phyloP scores from a whole-genome alignment of 1,140 invertebrate species.

The Drosophila quadrilineata region DNA sequence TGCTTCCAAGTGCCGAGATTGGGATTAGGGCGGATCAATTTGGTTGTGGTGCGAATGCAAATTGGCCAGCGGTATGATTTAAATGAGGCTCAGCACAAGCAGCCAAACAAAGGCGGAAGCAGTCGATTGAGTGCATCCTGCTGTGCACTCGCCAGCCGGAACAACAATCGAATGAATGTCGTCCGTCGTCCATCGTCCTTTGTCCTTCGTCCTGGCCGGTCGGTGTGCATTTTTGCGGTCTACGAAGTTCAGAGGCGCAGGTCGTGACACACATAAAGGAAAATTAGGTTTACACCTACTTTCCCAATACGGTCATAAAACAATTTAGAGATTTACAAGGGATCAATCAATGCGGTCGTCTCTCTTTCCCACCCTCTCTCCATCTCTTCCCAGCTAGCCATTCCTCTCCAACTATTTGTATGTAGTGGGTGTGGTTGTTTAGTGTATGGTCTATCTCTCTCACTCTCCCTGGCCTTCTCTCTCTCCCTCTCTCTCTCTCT shows the following conservation, averaged over 20 bases:
- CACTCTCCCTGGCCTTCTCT: no score
- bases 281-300: conserved; percentile 78
- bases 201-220: no score
- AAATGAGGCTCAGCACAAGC: conserved; percentile 70
- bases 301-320: conserved; percentile 74
- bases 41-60: conserved; percentile 78
- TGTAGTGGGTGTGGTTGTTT: conserved; percentile 35
- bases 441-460: no score
- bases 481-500: background rate
- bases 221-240: conserved; percentile 54
- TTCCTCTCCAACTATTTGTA: background rate
- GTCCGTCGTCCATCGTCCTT: background rate
- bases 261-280: conserved; percentile 56
- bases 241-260: conserved; percentile 18
- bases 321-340: conserved; percentile 77
- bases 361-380: background rate
- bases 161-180: conserved; percentile 36
- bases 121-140: conserved; percentile 44
- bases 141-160: conserved; percentile 46
- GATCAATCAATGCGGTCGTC: conserved; percentile 50
- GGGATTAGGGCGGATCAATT: conserved; percentile 79
- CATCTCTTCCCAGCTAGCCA: no score
- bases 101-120: conserved; percentile 58
- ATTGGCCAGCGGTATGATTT: conserved; percentile 78
- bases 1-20: conserved; percentile 3